These are phyloP conservation scores for Eremobia ochroleuca DNA, from an alignment of 2,888 invertebrate species.

Conservation along the genomic window DNA sequence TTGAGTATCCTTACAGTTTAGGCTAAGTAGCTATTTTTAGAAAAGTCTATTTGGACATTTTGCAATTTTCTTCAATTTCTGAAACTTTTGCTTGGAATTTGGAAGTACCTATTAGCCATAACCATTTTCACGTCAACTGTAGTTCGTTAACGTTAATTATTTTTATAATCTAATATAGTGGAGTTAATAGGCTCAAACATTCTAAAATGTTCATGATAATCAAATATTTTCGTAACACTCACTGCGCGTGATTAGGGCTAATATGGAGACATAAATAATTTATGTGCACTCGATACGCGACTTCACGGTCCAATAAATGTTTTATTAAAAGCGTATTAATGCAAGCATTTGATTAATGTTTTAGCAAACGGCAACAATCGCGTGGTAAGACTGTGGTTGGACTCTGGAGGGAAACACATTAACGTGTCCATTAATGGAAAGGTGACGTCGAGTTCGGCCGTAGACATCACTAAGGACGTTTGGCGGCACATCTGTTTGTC, in stretches of 20 bases:
- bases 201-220: conserved; percentile 31
- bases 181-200: conserved; percentile 19
- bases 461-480: conserved; percentile 84
- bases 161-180: conserved; percentile 4
- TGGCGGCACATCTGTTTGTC: conserved; percentile 94
- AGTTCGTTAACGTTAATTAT: not conserved
- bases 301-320: conserved; percentile 67
- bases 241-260: conserved; percentile 62
- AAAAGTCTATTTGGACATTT: not conserved
- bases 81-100: not conserved
- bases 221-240: conserved; percentile 44
- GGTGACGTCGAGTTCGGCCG: conserved; percentile 85
- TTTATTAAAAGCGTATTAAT: conserved; percentile 45
- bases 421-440: conserved; percentile 91
- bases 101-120: not conserved
- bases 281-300: conserved; percentile 65
- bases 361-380: conserved; percentile 89
- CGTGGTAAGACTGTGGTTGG: conserved; percentile 92
- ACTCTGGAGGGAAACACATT: conserved; percentile 89
- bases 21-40: not conserved
- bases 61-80: not conserved
- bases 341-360: conserved; percentile 63
- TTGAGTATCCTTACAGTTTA: not conserved
- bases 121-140: too few relatives aligned
- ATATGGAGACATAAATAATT: conserved; percentile 71